Percentiles rank a stretch among this genome's conserved stretches.
phyloP scores from a whole-genome alignment of 1,140 invertebrate genomes.

The Ips nitidus region DNA sequence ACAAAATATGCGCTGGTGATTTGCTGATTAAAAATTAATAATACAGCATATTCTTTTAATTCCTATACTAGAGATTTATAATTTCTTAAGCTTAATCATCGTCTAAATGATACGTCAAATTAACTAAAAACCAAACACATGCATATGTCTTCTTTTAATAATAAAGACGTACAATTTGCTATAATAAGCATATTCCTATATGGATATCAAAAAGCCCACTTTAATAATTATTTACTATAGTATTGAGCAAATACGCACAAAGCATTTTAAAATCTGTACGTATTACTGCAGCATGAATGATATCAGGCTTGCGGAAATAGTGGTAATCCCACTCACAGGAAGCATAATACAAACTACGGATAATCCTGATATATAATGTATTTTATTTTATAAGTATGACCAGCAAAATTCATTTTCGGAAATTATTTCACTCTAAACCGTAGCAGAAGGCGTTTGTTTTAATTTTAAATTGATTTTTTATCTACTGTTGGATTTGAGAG shows the following conservation, averaged over 20 bases:
- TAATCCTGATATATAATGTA: slow-evolving; percentile 41
- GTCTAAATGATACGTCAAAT: no score
- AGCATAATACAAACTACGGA: slow-evolving; percentile 40
- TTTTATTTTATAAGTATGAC: slow-evolving; percentile 33
- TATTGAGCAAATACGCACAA: slow-evolving; percentile 18
- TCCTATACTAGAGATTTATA: no score
- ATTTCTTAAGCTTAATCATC: no score
- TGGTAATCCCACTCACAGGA: slow-evolving; percentile 43
- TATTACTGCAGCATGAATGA: slow-evolving; percentile 32
- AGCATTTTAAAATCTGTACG: slow-evolving; percentile 13
- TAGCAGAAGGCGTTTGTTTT: no score
- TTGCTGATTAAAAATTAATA: neutral
- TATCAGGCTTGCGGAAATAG: slow-evolving; percentile 39
- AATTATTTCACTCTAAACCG: slow-evolving; percentile 5
- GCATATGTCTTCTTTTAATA: no score
- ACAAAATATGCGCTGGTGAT: neutral
- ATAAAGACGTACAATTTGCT: no score
- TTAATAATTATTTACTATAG: slow-evolving; percentile 27
- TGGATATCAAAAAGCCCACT: neutral
- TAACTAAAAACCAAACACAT: no score
- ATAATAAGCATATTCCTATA: no score
- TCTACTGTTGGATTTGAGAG: no score
- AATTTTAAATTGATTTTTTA: no score
- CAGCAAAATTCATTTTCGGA: slow-evolving; percentile 2
- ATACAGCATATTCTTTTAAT: neutral